Conservation (phyloP, 1,140 invertebrate genomes). For the Drosophila burlai region DNA sequence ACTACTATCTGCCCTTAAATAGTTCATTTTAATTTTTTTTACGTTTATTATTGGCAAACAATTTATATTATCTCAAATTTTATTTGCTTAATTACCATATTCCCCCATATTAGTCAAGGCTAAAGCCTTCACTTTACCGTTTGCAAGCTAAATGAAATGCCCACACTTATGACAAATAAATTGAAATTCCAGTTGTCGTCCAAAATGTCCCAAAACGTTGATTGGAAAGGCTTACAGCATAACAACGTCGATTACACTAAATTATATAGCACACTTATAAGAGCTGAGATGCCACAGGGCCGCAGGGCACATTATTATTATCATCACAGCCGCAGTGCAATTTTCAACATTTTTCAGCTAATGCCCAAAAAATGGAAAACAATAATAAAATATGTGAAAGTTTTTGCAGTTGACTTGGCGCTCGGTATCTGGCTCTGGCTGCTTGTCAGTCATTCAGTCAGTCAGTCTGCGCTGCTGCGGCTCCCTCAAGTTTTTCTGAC, state of each 20-base stretch:
- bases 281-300: conserved; percentile 21
- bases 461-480: conserved; percentile 54
- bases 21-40: no score
- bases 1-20: neutral
- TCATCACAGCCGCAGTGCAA: conserved; percentile 51
- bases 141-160: conserved; percentile 51
- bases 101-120: neutral
- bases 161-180: conserved; percentile 47
- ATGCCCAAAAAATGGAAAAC: conserved; percentile 31
- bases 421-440: conserved; percentile 50
- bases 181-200: conserved; percentile 36
- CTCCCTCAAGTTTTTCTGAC: conserved; percentile 79
- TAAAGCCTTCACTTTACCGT: neutral
- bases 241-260: conserved; percentile 34
- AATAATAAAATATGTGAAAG: conserved; percentile 46
- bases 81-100: conserved; percentile 52
- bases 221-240: neutral
- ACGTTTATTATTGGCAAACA: no score
- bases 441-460: conserved; percentile 41
- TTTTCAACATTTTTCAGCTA: conserved; percentile 38
- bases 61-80: conserved; percentile 7
- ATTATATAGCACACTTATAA: conserved; percentile 11
- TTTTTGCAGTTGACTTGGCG: conserved; percentile 56
- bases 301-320: conserved; percentile 16
- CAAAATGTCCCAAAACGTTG: neutral